Base-by-base conservation (phyloP, 2,113 vertebrate genomes). In the Crotalus helleri region DNA sequence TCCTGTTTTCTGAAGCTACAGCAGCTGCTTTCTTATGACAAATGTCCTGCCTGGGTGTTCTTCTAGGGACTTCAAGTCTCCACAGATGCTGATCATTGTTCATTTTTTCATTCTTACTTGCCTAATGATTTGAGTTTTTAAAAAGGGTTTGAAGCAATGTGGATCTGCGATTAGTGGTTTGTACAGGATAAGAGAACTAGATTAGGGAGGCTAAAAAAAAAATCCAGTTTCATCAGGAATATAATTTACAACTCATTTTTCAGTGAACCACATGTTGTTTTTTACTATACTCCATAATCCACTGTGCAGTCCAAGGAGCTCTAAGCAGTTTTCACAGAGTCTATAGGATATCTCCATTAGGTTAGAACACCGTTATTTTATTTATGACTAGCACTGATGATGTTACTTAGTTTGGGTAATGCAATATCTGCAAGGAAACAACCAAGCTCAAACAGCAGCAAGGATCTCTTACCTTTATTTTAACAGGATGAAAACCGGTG, bases 1-100 rank as follows among this genome's bases (percentile, higher is more conserved):
- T 94, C 88, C 92, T 96, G 91, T 97, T 97, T 96, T 95, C 95
- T 96, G 93, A 97, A 95, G 92, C 74, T 81, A 85, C 95, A 93
- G 85, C 57, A 69, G 19, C 85, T 29, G 21, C 53, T 55, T 90
- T 96, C 49, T 94, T 95, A 92, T 95, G 95, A 92, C 88, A 92
- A 90, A 92, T 94, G 88, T 92, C 88, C 93, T 94, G 93, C 95
- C 94, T 90, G 95, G 94, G 94, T 93, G 0, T 0, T 93, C 95
- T 96, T 94, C 94, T 92, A 93, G 93, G 90, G 95, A 95, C 89
- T 53, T 96, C 89, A 21, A 94, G 94, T 94, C 91, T 92, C 94
- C 94, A 95, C 94, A 96, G 95, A 96, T 96, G 96, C 95, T 96
- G 95, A 94, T 92, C 95, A 89, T 93, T 0, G 23, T 94, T 96